Conservation (phyloP, 2,113 vertebrate species). For the Chunga burmeisteri region DNA sequence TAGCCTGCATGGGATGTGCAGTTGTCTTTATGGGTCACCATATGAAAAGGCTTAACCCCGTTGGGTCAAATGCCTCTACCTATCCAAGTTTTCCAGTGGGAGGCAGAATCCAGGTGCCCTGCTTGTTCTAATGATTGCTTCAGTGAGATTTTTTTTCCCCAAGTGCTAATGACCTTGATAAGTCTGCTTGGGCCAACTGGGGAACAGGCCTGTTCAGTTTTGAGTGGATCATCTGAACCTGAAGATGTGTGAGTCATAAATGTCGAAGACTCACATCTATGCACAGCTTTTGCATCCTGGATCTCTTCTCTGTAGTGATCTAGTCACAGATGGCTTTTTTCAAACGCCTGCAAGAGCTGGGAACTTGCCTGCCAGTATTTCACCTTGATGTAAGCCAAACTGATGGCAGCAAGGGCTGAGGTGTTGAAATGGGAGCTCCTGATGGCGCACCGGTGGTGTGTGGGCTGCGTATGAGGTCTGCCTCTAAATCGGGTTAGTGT, state of each 20-base stretch:
- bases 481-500: neutral
- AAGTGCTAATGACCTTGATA: neutral
- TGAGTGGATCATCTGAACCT: neutral
- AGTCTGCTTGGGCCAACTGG: neutral
- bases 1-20: neutral
- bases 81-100: neutral
- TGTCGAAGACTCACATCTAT: neutral
- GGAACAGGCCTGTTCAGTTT: neutral
- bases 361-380: neutral
- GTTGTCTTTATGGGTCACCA: neutral
- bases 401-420: neutral
- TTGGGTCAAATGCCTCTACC: neutral
- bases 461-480: neutral
- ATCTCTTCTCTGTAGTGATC: neutral
- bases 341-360: neutral
- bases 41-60: neutral
- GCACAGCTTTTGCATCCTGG: neutral
- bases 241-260: neutral
- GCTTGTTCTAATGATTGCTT: neutral
- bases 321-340: neutral
- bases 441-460: neutral
- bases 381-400: neutral
- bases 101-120: neutral
- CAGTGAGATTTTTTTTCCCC: neutral
- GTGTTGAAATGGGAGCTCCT: neutral